These are phyloP conservation scores for Ammodytes dubius DNA, from an alignment of 2,113 vertebrate species.

Conservation along the genomic window DNA sequence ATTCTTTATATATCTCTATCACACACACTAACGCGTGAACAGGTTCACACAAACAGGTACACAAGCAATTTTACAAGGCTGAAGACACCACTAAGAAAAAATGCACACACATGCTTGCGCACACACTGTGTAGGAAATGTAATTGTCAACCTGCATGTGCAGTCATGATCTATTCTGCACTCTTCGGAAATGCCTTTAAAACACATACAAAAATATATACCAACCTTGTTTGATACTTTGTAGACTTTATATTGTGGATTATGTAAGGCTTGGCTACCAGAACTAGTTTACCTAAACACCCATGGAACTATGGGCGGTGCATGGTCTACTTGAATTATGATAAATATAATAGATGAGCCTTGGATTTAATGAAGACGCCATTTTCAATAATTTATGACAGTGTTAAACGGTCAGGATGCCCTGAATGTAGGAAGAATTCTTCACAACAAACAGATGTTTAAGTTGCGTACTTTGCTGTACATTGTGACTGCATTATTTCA, in stretches of 20 bases:
- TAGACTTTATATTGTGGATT: neutral
- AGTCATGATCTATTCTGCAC: neutral
- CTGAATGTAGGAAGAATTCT: neutral
- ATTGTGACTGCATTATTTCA: neutral
- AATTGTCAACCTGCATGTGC: constrained; percentile 3
- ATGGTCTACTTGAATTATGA: neutral
- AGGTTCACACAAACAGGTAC: neutral
- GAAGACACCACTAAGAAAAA: neutral
- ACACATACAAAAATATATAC: neutral
- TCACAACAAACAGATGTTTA: neutral
- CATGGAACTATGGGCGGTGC: neutral
- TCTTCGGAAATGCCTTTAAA: neutral
- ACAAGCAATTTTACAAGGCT: neutral
- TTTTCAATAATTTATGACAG: neutral
- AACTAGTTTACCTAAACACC: neutral
- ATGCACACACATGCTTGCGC: constrained; percentile 2
- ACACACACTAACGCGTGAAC: neutral
- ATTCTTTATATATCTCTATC: neutral
- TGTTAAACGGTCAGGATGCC: neutral
- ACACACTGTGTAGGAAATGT: neutral
- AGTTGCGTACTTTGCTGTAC: neutral
- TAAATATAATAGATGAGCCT: neutral
- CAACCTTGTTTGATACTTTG: neutral
- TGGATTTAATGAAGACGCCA: too few relatives aligned
- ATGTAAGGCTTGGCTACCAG: neutral